Evolutionary conservation across 1,140 invertebrate genomes (phyloP).

Genomic region (Trialeurodes vaporariorum): DNA sequence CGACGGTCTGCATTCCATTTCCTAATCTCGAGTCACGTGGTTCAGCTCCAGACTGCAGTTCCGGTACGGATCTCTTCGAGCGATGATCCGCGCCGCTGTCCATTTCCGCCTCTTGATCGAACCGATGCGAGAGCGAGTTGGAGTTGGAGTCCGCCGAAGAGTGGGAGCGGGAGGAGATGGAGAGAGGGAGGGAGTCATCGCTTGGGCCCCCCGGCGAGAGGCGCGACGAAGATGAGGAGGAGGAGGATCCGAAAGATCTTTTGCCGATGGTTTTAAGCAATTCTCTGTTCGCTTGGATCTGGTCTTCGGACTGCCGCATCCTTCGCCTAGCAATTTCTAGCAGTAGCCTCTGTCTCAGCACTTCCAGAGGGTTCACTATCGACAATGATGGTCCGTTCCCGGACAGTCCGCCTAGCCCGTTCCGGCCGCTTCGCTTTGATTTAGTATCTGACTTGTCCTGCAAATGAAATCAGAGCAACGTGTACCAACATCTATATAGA

Average conservation of each 20-base stretch:
- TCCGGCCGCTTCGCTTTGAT: not conserved
- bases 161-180: too few relatives aligned
- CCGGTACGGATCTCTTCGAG: not conserved
- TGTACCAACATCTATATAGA: too few relatives aligned
- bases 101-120: too few relatives aligned
- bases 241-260: constrained; percentile 6
- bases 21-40: too few relatives aligned
- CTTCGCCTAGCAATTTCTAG: constrained; percentile 60
- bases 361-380: constrained; percentile 64
- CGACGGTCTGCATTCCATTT: too few relatives aligned
- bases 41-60: too few relatives aligned
- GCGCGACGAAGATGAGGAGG: too few relatives aligned
- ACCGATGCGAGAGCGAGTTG: too few relatives aligned
- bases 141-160: too few relatives aligned
- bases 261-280: constrained; percentile 24
- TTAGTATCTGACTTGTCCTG: not conserved
- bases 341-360: constrained; percentile 55
- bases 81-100: not conserved
- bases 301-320: constrained; percentile 47
- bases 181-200: not conserved
- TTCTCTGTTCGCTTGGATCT: constrained; percentile 36
- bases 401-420: constrained; percentile 17
- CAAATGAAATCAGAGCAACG: too few relatives aligned
- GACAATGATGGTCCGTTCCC: constrained; percentile 48
- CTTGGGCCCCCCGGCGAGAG: not conserved